Evolutionary conservation across 2,797 vertebrate genomes (phyloP).

Genomic region (Ptychadena robeensis): DNA sequence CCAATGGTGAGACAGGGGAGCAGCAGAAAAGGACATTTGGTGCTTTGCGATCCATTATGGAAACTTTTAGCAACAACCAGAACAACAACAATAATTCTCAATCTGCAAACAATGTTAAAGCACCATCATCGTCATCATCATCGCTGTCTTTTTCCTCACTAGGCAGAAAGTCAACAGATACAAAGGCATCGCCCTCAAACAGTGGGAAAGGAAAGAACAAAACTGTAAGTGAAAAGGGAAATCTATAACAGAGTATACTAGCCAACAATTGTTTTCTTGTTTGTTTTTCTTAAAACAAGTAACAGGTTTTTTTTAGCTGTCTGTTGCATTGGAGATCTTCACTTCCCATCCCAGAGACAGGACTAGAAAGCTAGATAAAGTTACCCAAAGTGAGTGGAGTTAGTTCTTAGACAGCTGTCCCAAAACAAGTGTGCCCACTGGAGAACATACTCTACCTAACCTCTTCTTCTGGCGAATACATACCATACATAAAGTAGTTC

Average conservation of each 20-base stretch:
- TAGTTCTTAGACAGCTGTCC: too few relatives aligned
- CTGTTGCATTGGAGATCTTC: too few relatives aligned
- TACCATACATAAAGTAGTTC: too few relatives aligned
- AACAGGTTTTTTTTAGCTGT: too few relatives aligned
- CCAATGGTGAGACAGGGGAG: conserved; percentile 75
- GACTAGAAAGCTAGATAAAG: too few relatives aligned
- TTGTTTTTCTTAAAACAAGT: too few relatives aligned
- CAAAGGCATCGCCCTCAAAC: conserved; percentile 75
- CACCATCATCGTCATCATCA: conserved; percentile 63
- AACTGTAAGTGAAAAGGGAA: conserved; percentile 75
- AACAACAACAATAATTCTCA: conserved; percentile 88
- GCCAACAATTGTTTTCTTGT: neutral
- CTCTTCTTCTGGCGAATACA: too few relatives aligned
- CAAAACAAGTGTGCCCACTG: too few relatives aligned
- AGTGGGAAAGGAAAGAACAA: conserved; percentile 85
- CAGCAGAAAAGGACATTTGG: conserved; percentile 87
- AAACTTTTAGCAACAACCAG: conserved; percentile 91
- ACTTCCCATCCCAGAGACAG: too few relatives aligned
- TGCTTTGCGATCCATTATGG: conserved; percentile 95
- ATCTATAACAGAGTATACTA: neutral
- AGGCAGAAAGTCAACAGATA: conserved; percentile 81
- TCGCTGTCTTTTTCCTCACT: conserved; percentile 80
- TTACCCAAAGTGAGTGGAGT: too few relatives aligned
- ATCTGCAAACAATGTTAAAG: conserved; percentile 72
- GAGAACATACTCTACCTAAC: too few relatives aligned